Base-by-base conservation (phyloP, 2,888 invertebrate genomes). In the Ophion slaviceki region DNA sequence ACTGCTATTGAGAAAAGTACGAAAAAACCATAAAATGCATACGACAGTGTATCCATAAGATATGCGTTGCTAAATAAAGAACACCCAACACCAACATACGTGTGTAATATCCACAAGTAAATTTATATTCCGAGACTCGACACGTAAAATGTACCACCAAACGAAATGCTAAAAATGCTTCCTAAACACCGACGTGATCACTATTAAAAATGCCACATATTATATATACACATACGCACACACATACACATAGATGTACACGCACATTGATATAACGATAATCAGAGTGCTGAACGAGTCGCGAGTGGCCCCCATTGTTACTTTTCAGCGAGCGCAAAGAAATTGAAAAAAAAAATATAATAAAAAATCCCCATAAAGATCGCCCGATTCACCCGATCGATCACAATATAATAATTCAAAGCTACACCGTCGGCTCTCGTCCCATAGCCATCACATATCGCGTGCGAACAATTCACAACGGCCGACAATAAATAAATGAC, bases 41-140 rank as follows among this genome's bases (percentile, higher is more conserved):
- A 40, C 45, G 66, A 24, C 64, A 66, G 57, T 74, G 62, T 70
- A 74, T 67, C 24, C 62, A 28, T 74, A 61, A 20, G 53, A 64
- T 28, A 28, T 45, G 28, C 53, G 53, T 53, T 53, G 53, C 53
- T 4, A 7, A 61, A 62, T 62, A 76, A 71, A 77, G 57, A 32
- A 83, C 82, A 86, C 67, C 64, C 47, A 86, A 86, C 86, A 86
- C 79, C 68, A 67, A 85, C 74, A 66, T 67, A 77, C 80, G 45
- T 77, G 61, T 85, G 75, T 77, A 72, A 70, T 45, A 61, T 45
- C 28, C 40, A 81, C 32, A 45, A 47, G 62, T 28, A 32, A 53
- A 75, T 74, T 45, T 24, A 10, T 62, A 61, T 64, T 53, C 6
- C 24, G n/a, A 40, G 67, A 76, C 68, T 80, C 57, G 75, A 72